Evolutionary conservation across 2,888 invertebrate species (phyloP), one percentile per base, ranked within the genome.

Genomic region (Itoplectis maculator): DNA sequence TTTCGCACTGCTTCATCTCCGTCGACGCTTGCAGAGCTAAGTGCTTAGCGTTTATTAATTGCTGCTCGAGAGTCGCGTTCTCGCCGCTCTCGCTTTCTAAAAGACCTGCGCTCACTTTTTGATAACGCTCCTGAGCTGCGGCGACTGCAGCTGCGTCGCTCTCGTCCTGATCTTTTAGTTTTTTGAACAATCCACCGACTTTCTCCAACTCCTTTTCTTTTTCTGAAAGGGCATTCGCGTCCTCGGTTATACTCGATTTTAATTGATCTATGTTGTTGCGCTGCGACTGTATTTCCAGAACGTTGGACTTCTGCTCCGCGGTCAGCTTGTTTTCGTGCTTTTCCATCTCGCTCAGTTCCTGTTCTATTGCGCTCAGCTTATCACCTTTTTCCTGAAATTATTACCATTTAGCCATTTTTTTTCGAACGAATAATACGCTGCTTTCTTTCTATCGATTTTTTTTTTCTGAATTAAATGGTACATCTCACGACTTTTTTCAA

Each of bases 51-150:
- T 96, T 95, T 92, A 98, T 98, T 20, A 99, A 94, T 91, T 98
- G 98, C 86, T 98, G 97, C 91, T 97, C 97, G 73, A 99, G 94
- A 0, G 98, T 97, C 45, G 97, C 96, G 6, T 97, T 95, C 89
- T 95, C 95, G 0, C 97, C 97, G 82, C 96, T 95, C 18, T 96
- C 96, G 85, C 96, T 96, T 70, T 96, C 96, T 51, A 96, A 95
- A 87, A 97, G 94, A 9, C 99, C 99, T 42, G 96, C 95, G 89
- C 96, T 96, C 51, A 98, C 95, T 20, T 98, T 98, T 89, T 99
- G 96, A 89, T 96, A 97, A 85, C 95, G 95, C 84, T 95, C 95
- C 93, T 98, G 97, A 0, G 98, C 97, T 45, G 94, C 94, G 8
- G 94, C 94, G 85, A 97, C 94, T 0, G 95, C 96, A 72, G 95